Conservation (phyloP, 2,113 vertebrate species). For the Polypterus senegalus region DNA sequence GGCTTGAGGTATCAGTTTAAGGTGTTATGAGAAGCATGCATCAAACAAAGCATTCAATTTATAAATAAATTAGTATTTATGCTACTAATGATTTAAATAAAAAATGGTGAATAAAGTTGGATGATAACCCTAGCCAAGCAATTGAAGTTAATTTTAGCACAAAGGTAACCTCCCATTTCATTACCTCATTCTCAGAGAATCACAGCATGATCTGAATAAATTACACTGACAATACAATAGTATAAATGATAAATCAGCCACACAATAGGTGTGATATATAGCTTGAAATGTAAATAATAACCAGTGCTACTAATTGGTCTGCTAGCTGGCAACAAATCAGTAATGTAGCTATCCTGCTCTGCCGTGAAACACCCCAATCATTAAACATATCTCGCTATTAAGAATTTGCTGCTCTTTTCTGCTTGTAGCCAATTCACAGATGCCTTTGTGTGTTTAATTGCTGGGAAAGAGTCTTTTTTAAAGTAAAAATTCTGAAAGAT, state of each 20-base stretch:
- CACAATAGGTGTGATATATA: slow-evolving; percentile 79
- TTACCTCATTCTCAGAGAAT: slow-evolving; percentile 68
- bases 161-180: slow-evolving; percentile 37
- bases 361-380: slow-evolving; percentile 38
- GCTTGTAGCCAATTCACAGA: neutral
- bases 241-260: slow-evolving; percentile 75
- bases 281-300: slow-evolving; percentile 86
- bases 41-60: slow-evolving; percentile 22
- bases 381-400: slow-evolving; percentile 44
- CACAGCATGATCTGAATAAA: slow-evolving; percentile 75
- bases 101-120: no score
- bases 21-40: no score
- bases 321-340: slow-evolving; percentile 65
- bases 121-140: neutral
- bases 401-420: slow-evolving; percentile 29
- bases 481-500: neutral
- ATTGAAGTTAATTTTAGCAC: slow-evolving; percentile 16
- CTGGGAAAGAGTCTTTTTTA: neutral
- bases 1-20: no score
- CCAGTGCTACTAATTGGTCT: slow-evolving; percentile 70
- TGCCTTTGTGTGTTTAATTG: slow-evolving; percentile 2
- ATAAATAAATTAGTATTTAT: slow-evolving; percentile 41
- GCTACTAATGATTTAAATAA: slow-evolving; percentile 39
- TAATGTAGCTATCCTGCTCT: slow-evolving; percentile 34
- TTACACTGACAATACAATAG: slow-evolving; percentile 68